Base-by-base conservation (phyloP, 2,888 invertebrate genomes). In the Prostheceraeus crozeri region DNA sequence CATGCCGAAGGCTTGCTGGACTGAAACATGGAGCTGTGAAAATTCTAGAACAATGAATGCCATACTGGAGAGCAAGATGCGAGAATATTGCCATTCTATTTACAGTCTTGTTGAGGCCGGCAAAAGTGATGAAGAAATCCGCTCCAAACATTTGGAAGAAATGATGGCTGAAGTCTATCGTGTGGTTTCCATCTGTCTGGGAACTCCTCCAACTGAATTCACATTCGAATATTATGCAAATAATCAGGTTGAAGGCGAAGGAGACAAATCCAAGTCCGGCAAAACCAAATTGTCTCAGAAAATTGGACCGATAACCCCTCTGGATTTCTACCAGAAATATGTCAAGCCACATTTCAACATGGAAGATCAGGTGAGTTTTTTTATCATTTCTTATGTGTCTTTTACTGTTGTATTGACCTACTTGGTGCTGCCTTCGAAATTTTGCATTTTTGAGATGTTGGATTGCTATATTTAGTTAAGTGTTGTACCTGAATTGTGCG, bases 141-240 rank as follows among this genome's bases (percentile, higher is more conserved):
- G 25, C 2, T 21, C 25, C 4, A 27, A 19, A 19, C 10, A 23
- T 23, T 35, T 27, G 19, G 2, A 16, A 16, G 36, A 36, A 3
- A 16, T 36, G 36, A 16, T 36, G 36, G 19, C 36, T 23, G 62
- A 72, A 68, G 82, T 90, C 19, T 89, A 84, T 76, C 82, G 85
- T 68, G 83, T 90, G 56, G 83, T 87, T 53, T 85, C 84, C 30
- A 87, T 89, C 58, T 89, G 88, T 69, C 76, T 90, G 63, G 88
- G 87, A 74, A 83, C 85, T 23, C 89, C 90, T 0, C 82, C 84
- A 35, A 82, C 84, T 63, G 83, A 81, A 21, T 85, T 90, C 71
- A 84, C 82, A 1, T 89, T 85, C 82, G 86, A 85, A 68, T 90
- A 84, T 76, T 87, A 87, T 74, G 87, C 85, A 71, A 89, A 88